Conservation (phyloP, 2,113 vertebrate species). For the Circaetus gallicus region DNA sequence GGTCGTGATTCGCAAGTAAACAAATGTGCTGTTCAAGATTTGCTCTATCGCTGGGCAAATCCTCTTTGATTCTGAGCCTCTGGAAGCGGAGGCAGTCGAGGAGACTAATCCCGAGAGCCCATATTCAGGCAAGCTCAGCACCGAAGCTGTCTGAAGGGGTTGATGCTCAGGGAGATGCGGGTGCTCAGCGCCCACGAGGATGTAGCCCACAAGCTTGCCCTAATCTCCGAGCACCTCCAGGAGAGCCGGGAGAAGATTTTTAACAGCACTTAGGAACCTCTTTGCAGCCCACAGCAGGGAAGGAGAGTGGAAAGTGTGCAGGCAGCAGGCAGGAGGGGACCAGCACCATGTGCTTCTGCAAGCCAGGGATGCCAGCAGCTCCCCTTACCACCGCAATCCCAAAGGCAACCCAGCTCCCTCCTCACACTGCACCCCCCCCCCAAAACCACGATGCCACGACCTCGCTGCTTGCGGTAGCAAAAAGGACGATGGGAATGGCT, state of each 20-base stretch:
- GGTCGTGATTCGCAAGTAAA: not conserved
- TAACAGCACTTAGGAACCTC: not conserved
- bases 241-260: not conserved
- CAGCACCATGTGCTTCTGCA: not conserved
- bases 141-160: not conserved
- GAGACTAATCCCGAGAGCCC: not conserved
- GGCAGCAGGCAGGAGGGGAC: not conserved
- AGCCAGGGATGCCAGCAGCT: not conserved
- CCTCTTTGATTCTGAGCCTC: not conserved
- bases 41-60: not conserved
- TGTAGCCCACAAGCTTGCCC: not conserved
- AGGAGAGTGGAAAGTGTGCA: not conserved
- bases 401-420: not conserved
- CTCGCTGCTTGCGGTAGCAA: not conserved
- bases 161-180: not conserved
- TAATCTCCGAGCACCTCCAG: not conserved
- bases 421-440: rapidly evolving
- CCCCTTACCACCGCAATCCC: not conserved
- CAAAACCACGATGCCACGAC: not conserved
- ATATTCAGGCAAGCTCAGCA: not conserved
- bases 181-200: not conserved
- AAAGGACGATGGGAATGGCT: rapidly evolving
- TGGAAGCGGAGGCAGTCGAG: not conserved
- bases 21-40: not conserved
- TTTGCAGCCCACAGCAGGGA: not conserved